Evolutionary conservation across 2,888 invertebrate species (phyloP).

Genomic region (Agonum fuliginosum): DNA sequence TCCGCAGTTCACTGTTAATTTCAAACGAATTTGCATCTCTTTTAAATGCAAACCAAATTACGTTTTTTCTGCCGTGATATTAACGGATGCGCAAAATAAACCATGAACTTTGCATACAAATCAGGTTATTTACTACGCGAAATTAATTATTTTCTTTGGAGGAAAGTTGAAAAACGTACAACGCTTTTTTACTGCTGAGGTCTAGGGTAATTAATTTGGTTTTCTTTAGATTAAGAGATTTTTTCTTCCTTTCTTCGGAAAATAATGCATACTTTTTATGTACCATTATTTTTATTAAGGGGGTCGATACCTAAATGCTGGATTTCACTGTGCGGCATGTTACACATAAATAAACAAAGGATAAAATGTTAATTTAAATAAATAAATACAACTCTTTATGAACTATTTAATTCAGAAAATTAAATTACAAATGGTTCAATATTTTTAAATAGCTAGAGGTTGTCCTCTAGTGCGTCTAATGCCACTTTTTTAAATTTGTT

Average conservation of each 20-base stretch:
- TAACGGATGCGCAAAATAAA: conserved; percentile 45
- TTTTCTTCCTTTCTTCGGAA: too few species aligned
- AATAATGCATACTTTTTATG: not conserved
- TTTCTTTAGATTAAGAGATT: conserved; percentile 10
- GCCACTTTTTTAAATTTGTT: too few species aligned
- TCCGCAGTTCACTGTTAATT: conserved; percentile 24
- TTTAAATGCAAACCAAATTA: conserved; percentile 56
- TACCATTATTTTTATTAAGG: not conserved
- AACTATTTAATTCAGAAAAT: too few species aligned
- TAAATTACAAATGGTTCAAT: too few species aligned
- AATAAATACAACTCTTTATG: too few species aligned
- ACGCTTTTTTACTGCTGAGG: conserved; percentile 9
- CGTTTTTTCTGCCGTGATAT: conserved; percentile 30
- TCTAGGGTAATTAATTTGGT: conserved; percentile 14
- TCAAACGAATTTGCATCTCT: conserved; percentile 53
- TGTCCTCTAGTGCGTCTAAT: too few species aligned
- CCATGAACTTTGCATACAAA: conserved; percentile 52
- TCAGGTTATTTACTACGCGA: conserved; percentile 46
- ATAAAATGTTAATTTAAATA: too few species aligned
- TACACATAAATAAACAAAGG: too few species aligned
- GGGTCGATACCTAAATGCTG: not conserved
- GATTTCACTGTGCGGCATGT: too few species aligned
- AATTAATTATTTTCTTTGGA: conserved; percentile 51
- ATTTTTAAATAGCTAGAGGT: too few species aligned
- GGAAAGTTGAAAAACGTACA: not conserved